phyloP scores from a whole-genome alignment of 2,797 vertebrate species.

The Odontamblyopus rebecca region DNA sequence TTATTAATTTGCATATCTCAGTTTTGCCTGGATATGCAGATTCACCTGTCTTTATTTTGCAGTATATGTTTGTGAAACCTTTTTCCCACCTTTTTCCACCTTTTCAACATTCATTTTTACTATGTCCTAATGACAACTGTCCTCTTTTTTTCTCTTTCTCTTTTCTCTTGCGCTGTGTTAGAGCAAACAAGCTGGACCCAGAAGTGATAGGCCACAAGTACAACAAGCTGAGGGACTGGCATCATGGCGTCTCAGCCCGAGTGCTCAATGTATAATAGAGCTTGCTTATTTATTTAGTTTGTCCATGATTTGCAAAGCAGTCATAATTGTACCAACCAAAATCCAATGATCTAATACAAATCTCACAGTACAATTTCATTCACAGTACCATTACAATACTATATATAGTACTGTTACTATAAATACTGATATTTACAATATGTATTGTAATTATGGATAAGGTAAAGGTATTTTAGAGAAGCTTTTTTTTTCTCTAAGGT shows the following conservation, averaged over 20 bases:
- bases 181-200: slow-evolving; percentile 88
- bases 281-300: slow-evolving; percentile 5
- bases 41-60: too few species aligned
- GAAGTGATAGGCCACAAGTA: slow-evolving; percentile 91
- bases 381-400: not conserved
- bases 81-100: not conserved
- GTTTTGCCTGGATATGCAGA: not conserved
- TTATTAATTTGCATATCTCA: not conserved
- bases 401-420: not conserved
- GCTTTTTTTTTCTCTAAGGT: too few species aligned
- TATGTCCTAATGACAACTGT: slow-evolving; percentile 23
- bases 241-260: slow-evolving; percentile 92
- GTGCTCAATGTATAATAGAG: slow-evolving; percentile 90
- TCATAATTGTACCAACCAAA: not conserved
- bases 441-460: not conserved
- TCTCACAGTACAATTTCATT: not conserved
- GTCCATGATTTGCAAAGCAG: not conserved
- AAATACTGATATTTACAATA: not conserved
- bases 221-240: slow-evolving; percentile 97
- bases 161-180: slow-evolving; percentile 67
- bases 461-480: too few species aligned
- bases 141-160: slow-evolving; percentile 15
- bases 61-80: too few species aligned
- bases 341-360: not conserved
- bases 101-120: slow-evolving; percentile 8